Base-by-base conservation (phyloP, 1,140 invertebrate genomes). In the Leptinotarsa defecta region DNA sequence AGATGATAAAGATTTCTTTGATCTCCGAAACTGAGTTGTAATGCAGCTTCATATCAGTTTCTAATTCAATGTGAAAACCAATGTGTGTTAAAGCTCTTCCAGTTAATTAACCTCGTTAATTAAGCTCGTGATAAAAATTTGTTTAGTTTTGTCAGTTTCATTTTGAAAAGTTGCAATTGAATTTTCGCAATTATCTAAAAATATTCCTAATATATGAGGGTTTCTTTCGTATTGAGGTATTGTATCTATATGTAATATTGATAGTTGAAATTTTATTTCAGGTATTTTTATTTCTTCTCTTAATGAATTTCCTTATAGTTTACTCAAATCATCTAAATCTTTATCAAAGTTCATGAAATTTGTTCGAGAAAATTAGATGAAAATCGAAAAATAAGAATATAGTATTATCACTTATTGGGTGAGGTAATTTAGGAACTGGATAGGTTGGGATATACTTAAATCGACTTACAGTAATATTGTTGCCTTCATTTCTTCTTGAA, bases 141-240 rank as follows among this genome's bases (percentile, higher is more conserved):
- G n/a, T 67, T 74, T 64, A 15, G 5, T 17, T 61, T 22, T 2
- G 24, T 73, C 43, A 17, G 22, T 76, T 48, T 24, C 0, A 19
- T 24, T 52, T 6, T 17, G 15, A 64, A 64, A 78, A 48, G 1
- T 74, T 22, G 19, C 8, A 24, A 74, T 49, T 48, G 76, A 48
- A 68, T 64, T 68, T 34, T 76, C 75, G n/a, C 75, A 27, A 27
- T 27, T 27, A 27, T 27, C 24, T 27, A 5, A 5, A 27, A 27
- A 27, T 27, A 27, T 27, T 73, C 43, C 67, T 65, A 78, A 74
- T 0, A 74, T 78, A 62, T 73, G 13, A 52, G 62, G 49, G 65
- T 78, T 68, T 27, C 77, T 74, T 34, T 78, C 49, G 64, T 74
- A 76, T 2, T 49, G 19, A 19, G 77, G 74, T 24, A 78, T 76